Evolutionary conservation across 2,797 vertebrate species (phyloP), one percentile per base, ranked within the genome.

Genomic region (Oryzias sinensis): DNA sequence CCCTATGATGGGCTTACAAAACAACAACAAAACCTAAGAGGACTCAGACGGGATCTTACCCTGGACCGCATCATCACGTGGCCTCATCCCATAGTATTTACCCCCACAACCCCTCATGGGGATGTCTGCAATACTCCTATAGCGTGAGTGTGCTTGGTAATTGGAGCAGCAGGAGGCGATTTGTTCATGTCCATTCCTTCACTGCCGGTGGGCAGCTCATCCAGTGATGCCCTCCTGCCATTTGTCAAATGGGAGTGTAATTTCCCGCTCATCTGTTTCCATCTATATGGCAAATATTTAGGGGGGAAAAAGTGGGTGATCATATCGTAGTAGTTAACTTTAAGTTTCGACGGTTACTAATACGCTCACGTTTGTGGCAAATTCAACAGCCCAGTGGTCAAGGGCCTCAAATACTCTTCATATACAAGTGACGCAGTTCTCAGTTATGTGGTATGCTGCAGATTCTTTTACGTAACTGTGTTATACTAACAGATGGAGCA

Each of bases 241-340:
- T 88, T 89, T 86, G 66, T 89, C 87, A 87, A 84, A 83, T 79
- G 67, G 80, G 33, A 76, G 80, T 73, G 79, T 77, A 85, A 84
- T 87, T 88, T 84, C 76, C 75, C 53, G 49, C 73, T 88, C 86
- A 81, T 88, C 85, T 83, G 81, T 87, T 85, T 78, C 72, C 76
- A 79, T 80, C 81, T 76, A 68, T 80, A 79, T 77, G 86, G 76
- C 68, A 63, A 57, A 17, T 29, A 11, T 11, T 37, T 73, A 85
- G 82, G 61, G 54, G 43, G 62, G 70, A 76, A 81, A 84, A 86
- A 80, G 69, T 54, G 70, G 48, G 75, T 70, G 44, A 48, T 76
- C 57, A 64, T 51, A 55, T 53, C 62, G 47, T 49, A 53, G 55
- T 57, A 65, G 56, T 65, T 71, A 61, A 66, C 55, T 69, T 27